A percentile compares a stretch with the other conserved stretches of the same genome.
These are phyloP conservation scores for Poeciliopsis gracilis DNA, from an alignment of 2,797 vertebrate species.

Conservation along the genomic window DNA sequence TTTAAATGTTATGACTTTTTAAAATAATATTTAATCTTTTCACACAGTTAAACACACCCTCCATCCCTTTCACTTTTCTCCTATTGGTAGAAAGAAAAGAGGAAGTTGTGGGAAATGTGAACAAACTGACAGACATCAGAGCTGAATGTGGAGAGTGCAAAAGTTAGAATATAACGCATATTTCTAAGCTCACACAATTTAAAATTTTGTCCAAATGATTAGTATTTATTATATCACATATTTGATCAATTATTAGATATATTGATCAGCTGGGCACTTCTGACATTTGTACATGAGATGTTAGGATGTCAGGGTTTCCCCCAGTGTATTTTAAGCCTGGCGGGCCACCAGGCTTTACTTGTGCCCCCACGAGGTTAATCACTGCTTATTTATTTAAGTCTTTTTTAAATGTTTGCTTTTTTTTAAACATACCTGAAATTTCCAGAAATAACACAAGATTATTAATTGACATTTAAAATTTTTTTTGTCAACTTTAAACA, in stretches of 20 bases:
- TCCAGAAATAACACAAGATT: too few species aligned
- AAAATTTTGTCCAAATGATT: neutral
- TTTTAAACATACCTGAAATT: too few species aligned
- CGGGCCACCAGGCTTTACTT: too few species aligned
- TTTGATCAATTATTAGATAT: neutral
- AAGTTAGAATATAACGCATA: slow-evolving; percentile 37
- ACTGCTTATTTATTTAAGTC: too few species aligned
- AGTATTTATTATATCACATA: neutral
- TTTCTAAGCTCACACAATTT: neutral
- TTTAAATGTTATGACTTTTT: neutral
- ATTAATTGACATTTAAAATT: too few species aligned
- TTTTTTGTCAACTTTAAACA: too few species aligned
- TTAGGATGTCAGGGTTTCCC: neutral
- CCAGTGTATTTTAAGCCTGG: too few species aligned
- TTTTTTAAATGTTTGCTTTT: too few species aligned
- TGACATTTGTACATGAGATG: neutral
- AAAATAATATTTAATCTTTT: neutral
- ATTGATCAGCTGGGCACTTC: neutral
- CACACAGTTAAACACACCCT: neutral
- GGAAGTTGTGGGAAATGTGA: slow-evolving; percentile 43
- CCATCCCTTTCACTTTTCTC: slow-evolving; percentile 23
- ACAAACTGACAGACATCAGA: slow-evolving; percentile 52
- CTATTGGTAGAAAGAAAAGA: slow-evolving; percentile 45
- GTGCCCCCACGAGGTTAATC: too few species aligned
- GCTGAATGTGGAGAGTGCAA: slow-evolving; percentile 42